Conservation (phyloP, 2,113 vertebrate species). For the Clarias batrachus region DNA sequence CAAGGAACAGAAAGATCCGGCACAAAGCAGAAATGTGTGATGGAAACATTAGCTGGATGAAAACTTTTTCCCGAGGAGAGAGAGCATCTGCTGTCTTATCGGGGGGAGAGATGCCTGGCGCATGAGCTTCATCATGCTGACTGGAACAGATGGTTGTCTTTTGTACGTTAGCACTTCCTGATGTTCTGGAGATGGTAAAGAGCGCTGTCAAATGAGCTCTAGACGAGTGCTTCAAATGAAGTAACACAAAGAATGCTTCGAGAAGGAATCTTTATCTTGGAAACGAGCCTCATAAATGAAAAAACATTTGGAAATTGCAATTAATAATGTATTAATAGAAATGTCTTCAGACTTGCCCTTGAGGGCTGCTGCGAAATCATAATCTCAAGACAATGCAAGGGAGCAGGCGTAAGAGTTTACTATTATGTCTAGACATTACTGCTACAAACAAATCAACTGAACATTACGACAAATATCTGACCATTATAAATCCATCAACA, state of each 20-base stretch:
- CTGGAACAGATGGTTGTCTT: conserved; percentile 38
- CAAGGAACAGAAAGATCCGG: conserved; percentile 1
- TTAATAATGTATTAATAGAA: background rate
- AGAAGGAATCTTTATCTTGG: background rate
- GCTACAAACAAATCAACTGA: background rate
- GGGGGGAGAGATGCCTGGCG: conserved; percentile 27
- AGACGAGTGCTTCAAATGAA: conserved; percentile 17
- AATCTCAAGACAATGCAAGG: background rate
- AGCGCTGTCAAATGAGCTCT: conserved; percentile 16
- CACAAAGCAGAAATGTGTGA: conserved; percentile 23
- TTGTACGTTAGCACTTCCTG: conserved; percentile 26
- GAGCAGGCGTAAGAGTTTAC: background rate
- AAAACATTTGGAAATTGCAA: background rate
- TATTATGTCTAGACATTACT: background rate
- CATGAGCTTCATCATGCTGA: conserved; percentile 27
- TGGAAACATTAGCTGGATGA: conserved; percentile 36
- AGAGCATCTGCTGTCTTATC: conserved; percentile 37
- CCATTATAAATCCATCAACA: background rate
- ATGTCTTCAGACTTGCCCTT: background rate
- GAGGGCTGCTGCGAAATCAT: background rate
- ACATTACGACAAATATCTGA: background rate
- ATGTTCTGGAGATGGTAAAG: conserved; percentile 17
- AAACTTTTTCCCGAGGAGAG: conserved; percentile 32
- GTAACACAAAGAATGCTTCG: background rate
- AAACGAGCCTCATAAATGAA: background rate